These are phyloP conservation scores for silkworm (Bombyx mori) DNA, from an alignment of 1,140 invertebrate genomes.

Conservation along the genomic window ASM3026992v2 NC_085128.1:234501-235000, in stretches of 20 bases:
- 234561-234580: slow-evolving; percentile 14
- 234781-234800: too few species aligned
- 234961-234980: slow-evolving; percentile 84
- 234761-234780: too few species aligned
- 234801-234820: too few species aligned
- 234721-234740: neutral
- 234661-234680: slow-evolving; percentile 4
- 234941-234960: slow-evolving; percentile 86
- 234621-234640: slow-evolving; percentile 94
- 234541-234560: slow-evolving; percentile 15
- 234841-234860: too few species aligned
- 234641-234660: slow-evolving; percentile 93
- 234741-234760: neutral
- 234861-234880: too few species aligned
- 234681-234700: slow-evolving; percentile 38
- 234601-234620: slow-evolving; percentile 92
- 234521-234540: slow-evolving; percentile 1
- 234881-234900: too few species aligned
- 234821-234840: too few species aligned
- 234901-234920: slow-evolving; percentile 76
- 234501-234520: slow-evolving; percentile 1
- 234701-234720: neutral
- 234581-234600: slow-evolving; percentile 20
- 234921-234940: slow-evolving; percentile 85
- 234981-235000: slow-evolving; percentile 87